These are phyloP conservation scores for Sturnus vulgaris DNA, from an alignment of 2,113 vertebrate genomes.

Conservation along the genomic window DNA sequence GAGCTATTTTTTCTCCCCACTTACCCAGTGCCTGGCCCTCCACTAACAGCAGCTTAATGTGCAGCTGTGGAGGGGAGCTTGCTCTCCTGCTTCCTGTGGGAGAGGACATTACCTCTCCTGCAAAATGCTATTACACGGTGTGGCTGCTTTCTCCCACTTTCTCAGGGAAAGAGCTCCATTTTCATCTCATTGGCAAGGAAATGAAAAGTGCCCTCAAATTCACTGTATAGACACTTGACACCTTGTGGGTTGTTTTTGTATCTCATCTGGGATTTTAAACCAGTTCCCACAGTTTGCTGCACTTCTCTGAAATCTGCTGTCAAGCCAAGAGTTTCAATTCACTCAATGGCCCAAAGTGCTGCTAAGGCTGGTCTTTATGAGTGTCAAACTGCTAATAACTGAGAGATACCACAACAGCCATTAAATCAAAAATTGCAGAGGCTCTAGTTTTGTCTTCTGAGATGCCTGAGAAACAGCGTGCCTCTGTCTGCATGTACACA, in stretches of 20 bases:
- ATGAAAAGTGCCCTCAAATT: neutral
- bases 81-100: neutral
- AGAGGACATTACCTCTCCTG: neutral
- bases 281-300: neutral
- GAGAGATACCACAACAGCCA: neutral
- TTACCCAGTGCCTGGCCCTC: neutral
- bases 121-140: rapidly evolving
- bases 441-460: neutral
- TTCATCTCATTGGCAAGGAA: neutral
- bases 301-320: neutral
- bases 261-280: neutral
- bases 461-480: neutral
- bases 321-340: neutral
- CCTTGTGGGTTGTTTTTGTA: neutral
- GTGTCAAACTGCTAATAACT: neutral
- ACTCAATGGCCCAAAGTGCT: neutral
- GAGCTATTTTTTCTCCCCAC: neutral
- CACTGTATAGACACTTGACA: neutral
- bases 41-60: neutral
- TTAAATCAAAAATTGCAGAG: neutral
- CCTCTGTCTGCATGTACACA: rapidly evolving
- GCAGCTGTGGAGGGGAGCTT: neutral
- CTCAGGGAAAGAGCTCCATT: neutral
- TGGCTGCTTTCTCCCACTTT: neutral
- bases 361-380: neutral